Percentiles rank a stretch among this genome's conserved stretches.
Conservation (phyloP, 1,140 invertebrate genomes). For the Anthonomus grandis region DNA sequence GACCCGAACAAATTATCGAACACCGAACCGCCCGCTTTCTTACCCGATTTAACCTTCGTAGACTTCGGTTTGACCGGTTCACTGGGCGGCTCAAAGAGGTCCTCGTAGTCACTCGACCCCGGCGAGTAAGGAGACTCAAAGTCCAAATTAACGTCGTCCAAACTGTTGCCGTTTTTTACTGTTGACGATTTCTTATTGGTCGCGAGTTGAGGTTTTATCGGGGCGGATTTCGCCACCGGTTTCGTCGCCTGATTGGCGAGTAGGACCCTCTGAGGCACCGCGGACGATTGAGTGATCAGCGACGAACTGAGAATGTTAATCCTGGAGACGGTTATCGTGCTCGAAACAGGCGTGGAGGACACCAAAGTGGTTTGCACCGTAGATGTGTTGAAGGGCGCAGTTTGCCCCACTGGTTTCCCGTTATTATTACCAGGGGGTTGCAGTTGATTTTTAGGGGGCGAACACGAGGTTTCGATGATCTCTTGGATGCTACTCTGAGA, state of each 20-base stretch:
- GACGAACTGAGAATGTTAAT: slow-evolving; percentile 47
- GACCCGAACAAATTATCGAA: slow-evolving; percentile 32
- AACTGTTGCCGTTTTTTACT: slow-evolving; percentile 27
- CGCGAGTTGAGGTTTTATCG: slow-evolving; percentile 54
- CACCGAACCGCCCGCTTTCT: neutral
- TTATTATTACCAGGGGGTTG: slow-evolving; percentile 32
- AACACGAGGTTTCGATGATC: slow-evolving; percentile 37
- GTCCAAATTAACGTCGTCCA: slow-evolving; percentile 62
- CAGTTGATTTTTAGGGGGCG: slow-evolving; percentile 26
- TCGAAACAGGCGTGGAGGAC: slow-evolving; percentile 44
- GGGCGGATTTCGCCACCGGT: slow-evolving; percentile 54
- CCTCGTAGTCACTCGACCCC: slow-evolving; percentile 77
- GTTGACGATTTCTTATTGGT: slow-evolving; percentile 31
- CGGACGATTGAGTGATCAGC: slow-evolving; percentile 38
- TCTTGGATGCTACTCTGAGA: slow-evolving; percentile 41
- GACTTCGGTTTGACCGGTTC: slow-evolving; percentile 49
- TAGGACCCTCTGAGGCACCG: slow-evolving; percentile 49
- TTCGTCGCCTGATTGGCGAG: slow-evolving; percentile 50
- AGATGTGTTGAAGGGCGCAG: slow-evolving; percentile 37
- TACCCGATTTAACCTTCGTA: neutral
- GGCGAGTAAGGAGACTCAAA: slow-evolving; percentile 82
- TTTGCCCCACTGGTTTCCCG: slow-evolving; percentile 47
- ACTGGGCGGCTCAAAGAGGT: slow-evolving; percentile 80
- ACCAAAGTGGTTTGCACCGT: slow-evolving; percentile 40
- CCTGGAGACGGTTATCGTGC: slow-evolving; percentile 42